Percentiles rank a stretch among this genome's conserved stretches.
Conservation (phyloP, 1,140 invertebrate species). For the Pristionchus pacificus region DNA sequence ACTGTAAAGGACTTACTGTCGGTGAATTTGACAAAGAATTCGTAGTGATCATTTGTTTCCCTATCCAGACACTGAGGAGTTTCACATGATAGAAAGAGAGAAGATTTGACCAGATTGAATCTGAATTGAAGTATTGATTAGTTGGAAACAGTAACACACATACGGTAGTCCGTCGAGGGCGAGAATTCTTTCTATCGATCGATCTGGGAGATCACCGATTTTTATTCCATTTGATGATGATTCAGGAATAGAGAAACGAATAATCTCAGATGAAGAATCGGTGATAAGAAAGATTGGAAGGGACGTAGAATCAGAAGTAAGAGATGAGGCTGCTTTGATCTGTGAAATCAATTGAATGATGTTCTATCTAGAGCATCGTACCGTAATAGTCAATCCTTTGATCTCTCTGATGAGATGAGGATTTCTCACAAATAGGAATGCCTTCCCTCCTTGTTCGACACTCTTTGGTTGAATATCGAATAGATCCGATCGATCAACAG, state of each 20-base stretch:
- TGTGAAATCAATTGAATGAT: background rate
- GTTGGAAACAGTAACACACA: background rate
- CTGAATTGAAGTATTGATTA: background rate
- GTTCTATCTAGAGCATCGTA: background rate
- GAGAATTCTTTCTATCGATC: background rate
- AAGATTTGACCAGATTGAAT: background rate
- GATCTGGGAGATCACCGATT: background rate
- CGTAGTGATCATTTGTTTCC: background rate
- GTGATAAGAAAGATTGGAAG: constrained; percentile 2
- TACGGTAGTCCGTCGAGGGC: background rate
- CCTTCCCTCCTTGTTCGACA: constrained; percentile 11
- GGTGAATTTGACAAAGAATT: constrained; percentile 18
- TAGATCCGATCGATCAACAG: constrained; percentile 10
- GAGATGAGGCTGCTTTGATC: background rate
- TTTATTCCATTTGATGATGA: background rate
- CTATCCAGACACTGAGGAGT: background rate
- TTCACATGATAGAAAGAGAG: background rate
- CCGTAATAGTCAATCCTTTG: background rate
- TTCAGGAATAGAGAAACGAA: background rate
- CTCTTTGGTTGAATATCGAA: constrained; percentile 2
- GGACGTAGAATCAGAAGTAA: background rate
- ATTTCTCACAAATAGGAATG: constrained; percentile 4
- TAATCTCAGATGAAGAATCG: constrained; percentile 1
- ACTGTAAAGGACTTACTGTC: constrained; percentile 3
- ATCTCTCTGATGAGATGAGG: constrained; percentile 6